These are phyloP conservation scores for Cyanoderma ruficeps DNA, from an alignment of 2,113 vertebrate genomes.

Conservation along the genomic window DNA sequence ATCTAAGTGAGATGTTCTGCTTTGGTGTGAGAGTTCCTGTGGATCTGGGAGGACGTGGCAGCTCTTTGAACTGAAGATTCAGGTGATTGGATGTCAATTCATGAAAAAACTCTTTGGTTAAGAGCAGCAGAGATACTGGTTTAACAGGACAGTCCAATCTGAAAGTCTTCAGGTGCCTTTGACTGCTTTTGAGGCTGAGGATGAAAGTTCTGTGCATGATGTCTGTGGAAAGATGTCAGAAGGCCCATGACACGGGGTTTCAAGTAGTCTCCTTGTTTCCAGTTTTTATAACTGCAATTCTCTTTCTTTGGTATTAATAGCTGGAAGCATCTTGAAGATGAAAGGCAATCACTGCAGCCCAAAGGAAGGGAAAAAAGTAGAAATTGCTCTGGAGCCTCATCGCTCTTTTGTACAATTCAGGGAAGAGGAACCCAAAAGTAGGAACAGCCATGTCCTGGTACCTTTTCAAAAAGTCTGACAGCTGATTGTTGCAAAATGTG, in stretches of 20 bases:
- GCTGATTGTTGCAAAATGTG: background rate
- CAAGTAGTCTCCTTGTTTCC: background rate
- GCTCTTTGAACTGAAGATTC: background rate
- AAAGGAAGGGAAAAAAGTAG: background rate
- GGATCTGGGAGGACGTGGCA: background rate
- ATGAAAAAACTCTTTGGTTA: background rate
- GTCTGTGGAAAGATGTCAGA: background rate
- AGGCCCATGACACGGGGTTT: background rate
- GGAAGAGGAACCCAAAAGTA: background rate
- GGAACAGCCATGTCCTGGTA: rapidly evolving
- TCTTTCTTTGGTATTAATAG: background rate
- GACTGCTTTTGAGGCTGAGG: background rate
- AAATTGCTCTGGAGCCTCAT: background rate
- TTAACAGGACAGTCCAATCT: background rate
- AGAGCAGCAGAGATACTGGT: background rate
- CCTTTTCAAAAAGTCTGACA: background rate
- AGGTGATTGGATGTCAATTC: background rate
- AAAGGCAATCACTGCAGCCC: background rate
- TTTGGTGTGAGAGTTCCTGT: background rate
- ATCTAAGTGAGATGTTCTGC: background rate
- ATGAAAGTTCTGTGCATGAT: background rate
- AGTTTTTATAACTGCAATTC: background rate
- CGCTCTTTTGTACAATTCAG: background rate
- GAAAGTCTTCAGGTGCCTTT: background rate
- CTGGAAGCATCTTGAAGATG: background rate